Conservation (phyloP, 2,113 vertebrate species). For the Bufo gargarizans region DNA sequence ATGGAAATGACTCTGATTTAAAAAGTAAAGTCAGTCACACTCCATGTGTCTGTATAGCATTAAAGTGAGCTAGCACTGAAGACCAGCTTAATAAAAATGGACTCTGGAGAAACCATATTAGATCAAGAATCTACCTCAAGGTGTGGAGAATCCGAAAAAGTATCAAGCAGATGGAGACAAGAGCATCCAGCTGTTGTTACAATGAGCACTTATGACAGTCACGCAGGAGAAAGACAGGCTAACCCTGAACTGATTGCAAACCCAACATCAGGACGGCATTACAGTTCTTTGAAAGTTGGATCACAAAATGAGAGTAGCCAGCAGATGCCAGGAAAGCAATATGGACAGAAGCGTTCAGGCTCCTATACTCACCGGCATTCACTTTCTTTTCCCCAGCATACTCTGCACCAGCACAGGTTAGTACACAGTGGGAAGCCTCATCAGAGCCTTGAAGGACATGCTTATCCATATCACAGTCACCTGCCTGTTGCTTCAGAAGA, state of each 20-base stretch:
- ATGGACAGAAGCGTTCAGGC: constrained; percentile 79
- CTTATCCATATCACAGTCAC: constrained; percentile 89
- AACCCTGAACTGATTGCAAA: constrained; percentile 80
- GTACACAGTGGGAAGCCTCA: constrained; percentile 87
- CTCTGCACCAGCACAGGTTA: constrained; percentile 87
- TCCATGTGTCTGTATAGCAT: constrained; percentile 80
- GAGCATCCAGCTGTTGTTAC: constrained; percentile 84
- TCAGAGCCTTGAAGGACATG: constrained; percentile 87
- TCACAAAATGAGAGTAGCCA: constrained; percentile 76
- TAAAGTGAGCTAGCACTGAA: constrained; percentile 76
- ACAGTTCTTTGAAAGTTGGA: constrained; percentile 81
- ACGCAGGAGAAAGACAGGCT: constrained; percentile 78
- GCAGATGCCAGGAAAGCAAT: constrained; percentile 84
- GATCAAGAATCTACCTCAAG: constrained; percentile 89
- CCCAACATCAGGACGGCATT: constrained; percentile 81
- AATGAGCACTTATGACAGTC: constrained; percentile 86
- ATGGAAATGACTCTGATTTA: constrained; percentile 76
- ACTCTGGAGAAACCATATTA: constrained; percentile 84
- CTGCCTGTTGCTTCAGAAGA: constrained; percentile 87
- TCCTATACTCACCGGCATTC: constrained; percentile 85
- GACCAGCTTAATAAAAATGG: constrained; percentile 85
- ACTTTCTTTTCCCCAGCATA: constrained; percentile 91
- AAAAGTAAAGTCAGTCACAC: constrained; percentile 75
- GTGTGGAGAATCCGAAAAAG: constrained; percentile 84
- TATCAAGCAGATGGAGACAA: constrained; percentile 90